Percentiles rank a stretch among this genome's conserved stretches.
These are phyloP conservation scores for Catajapyx aquilonaris DNA, from an alignment of 1,140 invertebrate genomes.

Conservation along the genomic window DNA sequence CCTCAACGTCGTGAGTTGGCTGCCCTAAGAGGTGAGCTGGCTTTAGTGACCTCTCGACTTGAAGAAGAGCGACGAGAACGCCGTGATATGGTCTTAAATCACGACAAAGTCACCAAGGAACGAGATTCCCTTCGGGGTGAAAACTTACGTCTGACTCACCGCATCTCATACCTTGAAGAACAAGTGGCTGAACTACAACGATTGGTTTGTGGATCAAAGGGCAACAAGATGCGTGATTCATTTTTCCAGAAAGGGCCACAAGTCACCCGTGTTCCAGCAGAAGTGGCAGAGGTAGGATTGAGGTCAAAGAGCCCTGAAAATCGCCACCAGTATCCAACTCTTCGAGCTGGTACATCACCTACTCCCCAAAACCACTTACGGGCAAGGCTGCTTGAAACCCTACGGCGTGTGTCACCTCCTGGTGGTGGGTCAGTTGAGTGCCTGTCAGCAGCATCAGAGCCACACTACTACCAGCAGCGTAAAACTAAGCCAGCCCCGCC, in stretches of 20 bases:
- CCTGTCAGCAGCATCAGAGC: neutral
- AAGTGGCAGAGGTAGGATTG: constrained; percentile 11
- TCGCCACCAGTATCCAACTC: constrained; percentile 18
- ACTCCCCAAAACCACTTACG: constrained; percentile 6
- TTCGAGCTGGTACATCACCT: constrained; percentile 16
- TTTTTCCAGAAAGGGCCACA: constrained; percentile 31
- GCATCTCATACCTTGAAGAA: constrained; percentile 73
- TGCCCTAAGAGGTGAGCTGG: constrained; percentile 13
- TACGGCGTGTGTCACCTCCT: neutral
- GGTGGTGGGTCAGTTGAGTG: neutral
- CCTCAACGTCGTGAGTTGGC: constrained; percentile 1
- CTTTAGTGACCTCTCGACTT: constrained; percentile 11
- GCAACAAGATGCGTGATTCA: constrained; percentile 6
- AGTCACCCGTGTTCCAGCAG: constrained; percentile 28
- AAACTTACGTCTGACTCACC: constrained; percentile 60
- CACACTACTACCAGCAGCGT: neutral
- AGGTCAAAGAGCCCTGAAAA: constrained; percentile 1
- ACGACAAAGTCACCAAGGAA: constrained; percentile 13
- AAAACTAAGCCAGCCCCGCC: constrained; percentile 39
- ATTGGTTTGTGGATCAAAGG: constrained; percentile 14
- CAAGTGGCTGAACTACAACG: constrained; percentile 44
- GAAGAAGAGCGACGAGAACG: constrained; percentile 24
- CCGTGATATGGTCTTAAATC: constrained; percentile 9
- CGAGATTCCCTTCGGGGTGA: constrained; percentile 39
- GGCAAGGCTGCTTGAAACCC: neutral